phyloP scores from a whole-genome alignment of 2,113 vertebrate species.

The Muntiacus muntjak region DNA sequence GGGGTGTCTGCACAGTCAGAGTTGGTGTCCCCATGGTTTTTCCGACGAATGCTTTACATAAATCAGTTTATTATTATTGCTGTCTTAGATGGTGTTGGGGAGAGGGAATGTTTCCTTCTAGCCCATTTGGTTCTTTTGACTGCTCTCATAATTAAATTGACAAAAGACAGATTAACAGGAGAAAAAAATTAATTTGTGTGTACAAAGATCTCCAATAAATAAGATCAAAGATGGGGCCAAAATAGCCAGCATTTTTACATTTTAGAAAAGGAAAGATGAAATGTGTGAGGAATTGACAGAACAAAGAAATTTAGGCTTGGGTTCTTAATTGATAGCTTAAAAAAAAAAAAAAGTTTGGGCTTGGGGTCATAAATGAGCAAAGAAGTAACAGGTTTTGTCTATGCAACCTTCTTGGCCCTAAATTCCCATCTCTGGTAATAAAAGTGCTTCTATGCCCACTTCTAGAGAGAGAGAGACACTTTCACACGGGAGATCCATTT shows the following conservation, averaged over 20 bases:
- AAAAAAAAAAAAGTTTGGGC: background rate
- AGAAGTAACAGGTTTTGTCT: background rate
- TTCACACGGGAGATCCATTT: background rate
- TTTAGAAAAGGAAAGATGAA: background rate
- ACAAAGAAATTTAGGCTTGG: background rate
- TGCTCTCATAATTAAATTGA: background rate
- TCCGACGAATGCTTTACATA: too few relatives aligned
- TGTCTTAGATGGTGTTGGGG: background rate
- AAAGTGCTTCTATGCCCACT: background rate
- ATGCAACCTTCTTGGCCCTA: background rate
- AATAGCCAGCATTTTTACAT: background rate
- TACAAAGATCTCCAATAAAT: background rate
- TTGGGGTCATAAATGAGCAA: background rate
- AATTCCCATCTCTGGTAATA: background rate
- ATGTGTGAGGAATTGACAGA: background rate
- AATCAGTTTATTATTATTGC: background rate
- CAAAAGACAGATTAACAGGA: background rate
- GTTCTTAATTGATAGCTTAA: background rate
- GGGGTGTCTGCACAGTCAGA: fast-evolving
- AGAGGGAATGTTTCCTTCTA: background rate
- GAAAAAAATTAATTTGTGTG: background rate
- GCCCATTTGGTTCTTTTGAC: background rate
- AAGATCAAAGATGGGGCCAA: background rate
- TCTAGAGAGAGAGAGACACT: background rate
- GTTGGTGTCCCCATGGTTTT: fast-evolving